Evolutionary conservation across 37 sponge, comb jelly and placozoan genomes (phyloP).

Genomic region (Spongia lamella): DNA sequence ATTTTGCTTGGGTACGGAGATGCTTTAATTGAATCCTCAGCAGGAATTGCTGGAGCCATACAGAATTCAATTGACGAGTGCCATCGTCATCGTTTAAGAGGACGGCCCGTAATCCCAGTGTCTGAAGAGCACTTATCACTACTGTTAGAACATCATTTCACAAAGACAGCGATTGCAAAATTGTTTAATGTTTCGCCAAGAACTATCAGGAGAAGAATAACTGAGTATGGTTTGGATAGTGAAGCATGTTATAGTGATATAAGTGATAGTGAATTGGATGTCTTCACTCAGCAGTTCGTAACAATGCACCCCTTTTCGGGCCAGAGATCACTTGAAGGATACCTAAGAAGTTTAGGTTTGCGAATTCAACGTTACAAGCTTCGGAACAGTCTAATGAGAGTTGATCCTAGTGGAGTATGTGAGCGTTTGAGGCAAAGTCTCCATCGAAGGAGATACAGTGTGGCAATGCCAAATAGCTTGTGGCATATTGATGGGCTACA

Average conservation of each 20-base stretch:
- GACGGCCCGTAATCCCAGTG: conserved; percentile 35
- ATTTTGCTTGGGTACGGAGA: no score
- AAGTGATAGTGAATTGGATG: no score
- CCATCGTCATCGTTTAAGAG: no score
- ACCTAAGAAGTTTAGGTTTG: conserved; percentile 15
- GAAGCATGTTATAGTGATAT: no score
- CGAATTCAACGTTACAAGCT: conserved; percentile 20
- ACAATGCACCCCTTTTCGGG: no score
- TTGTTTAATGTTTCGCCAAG: conserved; percentile 26
- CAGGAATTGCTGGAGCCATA: no score
- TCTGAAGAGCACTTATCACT: conserved; percentile 25
- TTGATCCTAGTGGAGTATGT: conserved; percentile 29
- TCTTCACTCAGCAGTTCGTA: no score
- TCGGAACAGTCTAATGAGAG: conserved; percentile 21
- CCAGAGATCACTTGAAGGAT: conserved; percentile 27
- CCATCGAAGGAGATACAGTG: conserved; percentile 28
- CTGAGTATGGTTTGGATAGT: not conserved
- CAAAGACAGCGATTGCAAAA: conserved; percentile 23
- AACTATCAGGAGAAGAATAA: conserved; percentile 37
- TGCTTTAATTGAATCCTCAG: no score
- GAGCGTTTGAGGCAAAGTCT: not conserved
- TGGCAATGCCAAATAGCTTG: conserved; percentile 42
- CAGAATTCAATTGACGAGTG: no score
- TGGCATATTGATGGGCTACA: conserved; percentile 70
- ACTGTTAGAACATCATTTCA: conserved; percentile 36